phyloP scores from a whole-genome alignment of 2,797 vertebrate genomes.

The Dipus sagitta region DNA sequence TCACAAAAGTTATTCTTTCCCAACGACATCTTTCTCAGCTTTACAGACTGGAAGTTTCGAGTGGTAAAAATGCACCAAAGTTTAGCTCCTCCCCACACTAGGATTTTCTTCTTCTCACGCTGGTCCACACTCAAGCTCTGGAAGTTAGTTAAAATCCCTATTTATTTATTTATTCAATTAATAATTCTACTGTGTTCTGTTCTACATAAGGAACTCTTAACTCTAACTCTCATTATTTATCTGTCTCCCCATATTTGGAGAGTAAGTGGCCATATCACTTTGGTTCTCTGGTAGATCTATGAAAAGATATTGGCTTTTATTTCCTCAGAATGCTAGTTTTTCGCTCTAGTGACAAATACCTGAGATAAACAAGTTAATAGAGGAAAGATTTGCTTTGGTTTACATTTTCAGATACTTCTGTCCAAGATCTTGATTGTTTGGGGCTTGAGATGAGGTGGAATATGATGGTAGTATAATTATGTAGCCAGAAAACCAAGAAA shows the following conservation, averaged over 20 bases:
- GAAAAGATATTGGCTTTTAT: conserved; percentile 16
- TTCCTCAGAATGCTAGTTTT: neutral
- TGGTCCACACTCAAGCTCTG: neutral
- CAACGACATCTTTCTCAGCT: neutral
- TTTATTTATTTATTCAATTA: neutral
- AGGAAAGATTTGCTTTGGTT: neutral
- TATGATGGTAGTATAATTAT: neutral
- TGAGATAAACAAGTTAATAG: neutral
- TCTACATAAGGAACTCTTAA: neutral
- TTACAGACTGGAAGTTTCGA: neutral
- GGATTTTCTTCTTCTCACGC: neutral
- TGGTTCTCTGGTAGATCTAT: neutral
- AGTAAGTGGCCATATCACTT: neutral
- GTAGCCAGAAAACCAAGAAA: neutral
- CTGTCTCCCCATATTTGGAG: neutral
- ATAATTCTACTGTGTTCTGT: neutral
- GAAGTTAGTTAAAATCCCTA: neutral
- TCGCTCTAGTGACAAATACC: neutral
- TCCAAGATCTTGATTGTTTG: neutral
- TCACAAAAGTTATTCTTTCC: neutral
- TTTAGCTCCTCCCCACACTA: neutral
- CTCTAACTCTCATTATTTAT: neutral
- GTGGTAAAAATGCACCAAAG: conserved; percentile 1
- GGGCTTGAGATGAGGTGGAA: neutral
- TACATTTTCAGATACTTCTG: neutral